Evolutionary conservation across 1,140 invertebrate genomes (phyloP), one percentile per base, ranked within the genome.

Genomic region (Cepaea nemoralis): DNA sequence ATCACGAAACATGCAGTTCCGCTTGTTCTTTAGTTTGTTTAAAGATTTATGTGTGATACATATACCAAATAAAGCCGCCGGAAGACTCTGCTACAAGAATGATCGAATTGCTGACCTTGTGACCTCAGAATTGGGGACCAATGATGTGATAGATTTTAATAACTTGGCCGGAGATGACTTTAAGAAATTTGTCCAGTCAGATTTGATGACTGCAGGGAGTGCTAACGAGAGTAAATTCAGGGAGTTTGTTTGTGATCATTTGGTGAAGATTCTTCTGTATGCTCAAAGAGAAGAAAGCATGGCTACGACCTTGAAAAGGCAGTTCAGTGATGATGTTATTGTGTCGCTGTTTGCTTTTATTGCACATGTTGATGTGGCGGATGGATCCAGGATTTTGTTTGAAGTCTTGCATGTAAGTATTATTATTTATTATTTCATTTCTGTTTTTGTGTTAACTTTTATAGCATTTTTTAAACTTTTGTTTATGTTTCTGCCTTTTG

Each of bases 21-120:
- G 74, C n/a, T 31, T 55, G 48, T 77, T 48, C 40, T 74, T 74
- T 27, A 40, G 14, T 48, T 31, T 78, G 31, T 78, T 78, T 19
- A 78, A 78, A 78, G 63, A 78, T 66, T 8, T 78, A 3, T 66
- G 55, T 27, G 8, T 39, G 22, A 67, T 78, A 31, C 76, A 78
- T 31, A 55, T 77, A 48, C 74, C 74, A 8, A 59, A 24, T 33
- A 6, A 31, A 5, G 48, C 74, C 6, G 39, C 71, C 12, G 42
- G 31, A 48, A 74, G 71, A 74, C 6, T 74, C 6, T 2, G 19
- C 27, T 10, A 74, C 24, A 59, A 24, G n/a, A 59, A 24, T 59
- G 55, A 59, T 59, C 55, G 5, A 22, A n/a, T 24, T 14, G 55
- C 22, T 6, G 55, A 59, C 5, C 24, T 14, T 22, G 55, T 59